Base-by-base conservation (phyloP, 2,113 vertebrate genomes). In the Geococcyx californianus region DNA sequence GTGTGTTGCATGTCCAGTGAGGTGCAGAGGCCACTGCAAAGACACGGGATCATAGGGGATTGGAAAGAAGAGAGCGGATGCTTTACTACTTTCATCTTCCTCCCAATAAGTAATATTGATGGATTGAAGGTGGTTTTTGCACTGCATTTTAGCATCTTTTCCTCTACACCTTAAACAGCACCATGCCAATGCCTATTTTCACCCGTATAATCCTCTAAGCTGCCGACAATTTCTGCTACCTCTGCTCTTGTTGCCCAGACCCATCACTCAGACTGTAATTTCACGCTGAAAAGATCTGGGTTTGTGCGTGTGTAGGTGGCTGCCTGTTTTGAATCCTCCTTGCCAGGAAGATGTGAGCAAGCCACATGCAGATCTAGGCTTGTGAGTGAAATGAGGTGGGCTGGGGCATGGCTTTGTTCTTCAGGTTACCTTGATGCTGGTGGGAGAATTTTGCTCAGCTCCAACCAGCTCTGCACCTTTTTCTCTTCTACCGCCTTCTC, bases 311-410 rank as follows among this genome's bases (percentile, higher is more conserved):
- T 92, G 90, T 93, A 68, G 94, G 93, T 92, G 95, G 88, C 87
- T 92, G 94, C 83, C 60, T 88, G 92, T 90, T 94, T 90, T 93
- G 76, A 83, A 78, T 77, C n/a, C 83, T 90, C 68, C 47, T 42
- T 90, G 79, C 95, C 88, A 93, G 64, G 85, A 77, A 84, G 90
- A 92, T 40, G 5, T 54, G 93, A 95, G 66, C 55, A 58, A 95
- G 13, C 92, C 79, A 56, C 82, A 19, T 7, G 72, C 13, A 1
- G 75, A 74, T 91, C 68, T 67, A 81, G 85, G 79, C 68, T 91
- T n/a, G 25, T 0, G 0, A 86, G 55, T 4, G 4, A 52, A 69
- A 66, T 16, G n/a, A 56, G 68, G 60, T 90, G 85, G 85, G 79
- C 59, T 94, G 90, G 92, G 75, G 67, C 68, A 23, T 0, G 11